Conservation (phyloP, 1,140 invertebrate genomes). For the Drosophila arizonae region DNA sequence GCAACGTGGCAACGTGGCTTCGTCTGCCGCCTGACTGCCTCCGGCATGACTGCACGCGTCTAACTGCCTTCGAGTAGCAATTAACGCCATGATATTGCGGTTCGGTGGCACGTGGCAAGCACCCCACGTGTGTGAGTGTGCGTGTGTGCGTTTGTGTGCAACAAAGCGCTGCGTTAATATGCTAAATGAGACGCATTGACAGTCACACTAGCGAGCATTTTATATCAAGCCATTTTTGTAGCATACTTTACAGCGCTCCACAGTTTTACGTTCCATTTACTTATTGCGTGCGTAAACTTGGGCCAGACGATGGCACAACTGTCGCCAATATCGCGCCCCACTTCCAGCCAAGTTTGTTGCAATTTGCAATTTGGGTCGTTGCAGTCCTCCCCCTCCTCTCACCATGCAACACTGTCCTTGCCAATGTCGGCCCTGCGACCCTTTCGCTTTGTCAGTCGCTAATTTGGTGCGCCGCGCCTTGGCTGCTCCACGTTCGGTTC, state of each 20-base stretch:
- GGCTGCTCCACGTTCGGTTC: slow-evolving; percentile 3
- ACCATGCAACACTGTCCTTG: neutral
- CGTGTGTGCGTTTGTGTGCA: neutral
- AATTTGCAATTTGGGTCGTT: slow-evolving; percentile 76
- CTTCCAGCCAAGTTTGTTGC: slow-evolving; percentile 65
- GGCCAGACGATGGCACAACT: slow-evolving; percentile 58
- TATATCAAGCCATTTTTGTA: slow-evolving; percentile 51
- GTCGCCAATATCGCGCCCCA: slow-evolving; percentile 62
- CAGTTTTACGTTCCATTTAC: slow-evolving; percentile 61
- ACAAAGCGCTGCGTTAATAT: slow-evolving; percentile 58
- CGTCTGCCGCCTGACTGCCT: slow-evolving; percentile 13
- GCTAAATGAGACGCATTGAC: slow-evolving; percentile 68
- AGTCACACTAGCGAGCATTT: slow-evolving; percentile 23
- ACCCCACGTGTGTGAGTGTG: slow-evolving; percentile 34
- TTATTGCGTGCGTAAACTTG: slow-evolving; percentile 69
- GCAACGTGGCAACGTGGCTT: slow-evolving; percentile 20
- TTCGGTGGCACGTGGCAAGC: slow-evolving; percentile 60
- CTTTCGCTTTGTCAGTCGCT: slow-evolving; percentile 42
- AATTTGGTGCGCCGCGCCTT: slow-evolving; percentile 66
- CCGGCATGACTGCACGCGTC: slow-evolving; percentile 5
- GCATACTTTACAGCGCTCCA: slow-evolving; percentile 51
- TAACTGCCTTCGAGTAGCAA: slow-evolving; percentile 63
- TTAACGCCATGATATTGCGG: slow-evolving; percentile 76
- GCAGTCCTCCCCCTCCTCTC: neutral
- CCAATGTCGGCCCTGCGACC: neutral